Conservation (phyloP, 2,113 vertebrate species). For the Megaceryle maxima region DNA sequence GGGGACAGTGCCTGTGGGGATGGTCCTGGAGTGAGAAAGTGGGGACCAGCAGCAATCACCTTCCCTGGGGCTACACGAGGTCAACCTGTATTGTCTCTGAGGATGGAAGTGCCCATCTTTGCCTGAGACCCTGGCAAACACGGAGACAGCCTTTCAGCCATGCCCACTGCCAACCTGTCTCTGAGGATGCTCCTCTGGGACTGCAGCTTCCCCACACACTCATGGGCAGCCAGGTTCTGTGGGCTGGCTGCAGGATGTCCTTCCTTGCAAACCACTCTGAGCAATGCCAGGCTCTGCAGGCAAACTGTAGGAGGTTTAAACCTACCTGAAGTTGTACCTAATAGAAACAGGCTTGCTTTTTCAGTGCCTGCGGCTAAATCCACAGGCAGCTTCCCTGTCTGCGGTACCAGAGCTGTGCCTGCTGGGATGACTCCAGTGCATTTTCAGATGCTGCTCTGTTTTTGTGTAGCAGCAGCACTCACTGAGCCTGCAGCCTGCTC, state of each 20-base stretch:
- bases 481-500: not conserved
- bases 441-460: not conserved
- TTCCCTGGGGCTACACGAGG: rapidly evolving
- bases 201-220: not conserved
- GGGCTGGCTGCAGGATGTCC: not conserved
- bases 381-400: not conserved
- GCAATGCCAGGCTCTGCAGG: not conserved
- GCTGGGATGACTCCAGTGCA: not conserved
- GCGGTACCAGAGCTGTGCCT: rapidly evolving
- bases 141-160: not conserved
- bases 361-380: not conserved
- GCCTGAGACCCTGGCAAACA: not conserved
- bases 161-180: not conserved
- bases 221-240: rapidly evolving
- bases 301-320: not conserved
- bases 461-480: not conserved
- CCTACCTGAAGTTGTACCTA: no score
- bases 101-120: not conserved
- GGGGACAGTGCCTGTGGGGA: not conserved
- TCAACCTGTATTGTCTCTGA: rapidly evolving
- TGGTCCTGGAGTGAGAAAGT: not conserved
- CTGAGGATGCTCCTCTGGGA: not conserved
- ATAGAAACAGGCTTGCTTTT: not conserved
- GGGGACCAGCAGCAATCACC: not conserved
- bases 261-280: rapidly evolving